A percentile compares a stretch with the other conserved stretches of the same genome.
Conservation (phyloP, 2,888 invertebrate genomes). For the Drosophila affinis region DNA sequence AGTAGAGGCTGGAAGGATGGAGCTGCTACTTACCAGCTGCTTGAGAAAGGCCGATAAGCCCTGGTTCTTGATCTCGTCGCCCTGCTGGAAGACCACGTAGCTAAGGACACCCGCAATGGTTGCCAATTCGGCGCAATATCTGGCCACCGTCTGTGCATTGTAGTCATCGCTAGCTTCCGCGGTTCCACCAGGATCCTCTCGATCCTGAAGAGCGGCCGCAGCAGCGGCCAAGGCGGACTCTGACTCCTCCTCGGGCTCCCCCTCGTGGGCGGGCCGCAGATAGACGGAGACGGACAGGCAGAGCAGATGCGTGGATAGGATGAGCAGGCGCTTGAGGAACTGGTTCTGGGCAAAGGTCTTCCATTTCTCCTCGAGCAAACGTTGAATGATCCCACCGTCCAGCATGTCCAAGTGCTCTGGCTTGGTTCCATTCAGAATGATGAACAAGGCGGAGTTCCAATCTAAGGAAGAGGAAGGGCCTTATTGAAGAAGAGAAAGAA, state of each 20-base stretch:
- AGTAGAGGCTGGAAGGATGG: neutral
- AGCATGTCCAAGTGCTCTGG: slow-evolving; percentile 99
- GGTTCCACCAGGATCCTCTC: neutral
- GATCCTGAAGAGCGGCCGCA: slow-evolving; percentile 40
- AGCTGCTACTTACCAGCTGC: slow-evolving; percentile 88
- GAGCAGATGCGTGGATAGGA: slow-evolving; percentile 93
- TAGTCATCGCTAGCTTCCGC: slow-evolving; percentile 41
- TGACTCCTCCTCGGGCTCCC: slow-evolving; percentile 60
- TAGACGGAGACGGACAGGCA: slow-evolving; percentile 96
- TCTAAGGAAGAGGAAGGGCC: slow-evolving; percentile 85
- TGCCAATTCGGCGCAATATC: slow-evolving; percentile 92
- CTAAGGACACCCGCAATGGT: slow-evolving; percentile 93
- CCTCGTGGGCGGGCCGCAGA: slow-evolving; percentile 88
- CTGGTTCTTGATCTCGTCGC: slow-evolving; percentile 97
- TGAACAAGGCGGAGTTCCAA: slow-evolving; percentile 99
- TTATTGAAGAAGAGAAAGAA: neutral
- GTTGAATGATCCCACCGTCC: slow-evolving; percentile 98
- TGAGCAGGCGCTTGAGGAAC: slow-evolving; percentile 94
- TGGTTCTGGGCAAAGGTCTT: slow-evolving; percentile 98
- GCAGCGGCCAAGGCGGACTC: slow-evolving; percentile 44
- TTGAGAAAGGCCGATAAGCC: slow-evolving; percentile 95
- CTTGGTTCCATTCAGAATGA: slow-evolving; percentile 98
- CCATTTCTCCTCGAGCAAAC: slow-evolving; percentile 99
- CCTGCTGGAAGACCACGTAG: slow-evolving; percentile 95
- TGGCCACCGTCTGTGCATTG: slow-evolving; percentile 84